A percentile compares a stretch with the other conserved stretches of the same genome.
These are phyloP conservation scores for Lasiurus borealis DNA, from an alignment of 2,113 vertebrate genomes.

Conservation along the genomic window DNA sequence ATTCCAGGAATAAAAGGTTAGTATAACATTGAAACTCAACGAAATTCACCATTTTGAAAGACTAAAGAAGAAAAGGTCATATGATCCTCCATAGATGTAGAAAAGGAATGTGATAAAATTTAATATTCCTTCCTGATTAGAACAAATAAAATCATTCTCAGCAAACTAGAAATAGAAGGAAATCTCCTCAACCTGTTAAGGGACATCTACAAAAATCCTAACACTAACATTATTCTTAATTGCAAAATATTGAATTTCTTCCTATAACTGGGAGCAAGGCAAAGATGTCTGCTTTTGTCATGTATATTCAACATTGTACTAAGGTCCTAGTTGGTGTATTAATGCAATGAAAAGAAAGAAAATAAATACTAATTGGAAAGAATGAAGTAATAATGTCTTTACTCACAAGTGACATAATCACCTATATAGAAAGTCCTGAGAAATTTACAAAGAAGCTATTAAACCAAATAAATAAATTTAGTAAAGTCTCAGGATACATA, in stretches of 20 bases:
- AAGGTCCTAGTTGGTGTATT: not conserved
- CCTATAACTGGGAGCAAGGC: not conserved
- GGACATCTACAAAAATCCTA: not conserved
- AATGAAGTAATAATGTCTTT: not conserved
- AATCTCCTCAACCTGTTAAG: not conserved
- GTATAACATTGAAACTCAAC: not conserved
- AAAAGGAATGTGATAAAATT: not conserved
- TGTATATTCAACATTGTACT: not conserved
- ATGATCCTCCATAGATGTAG: not conserved
- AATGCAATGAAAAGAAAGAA: not conserved
- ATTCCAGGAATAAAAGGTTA: not conserved
- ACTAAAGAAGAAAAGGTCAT: not conserved
- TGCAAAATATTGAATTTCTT: not conserved
- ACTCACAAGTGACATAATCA: not conserved
- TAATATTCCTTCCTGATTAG: not conserved
- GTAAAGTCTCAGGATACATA: not conserved
- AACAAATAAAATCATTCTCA: not conserved
- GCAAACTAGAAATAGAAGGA: not conserved
- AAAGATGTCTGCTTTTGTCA: not conserved
- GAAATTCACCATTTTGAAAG: not conserved
- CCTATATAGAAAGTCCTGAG: not conserved
- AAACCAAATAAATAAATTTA: not conserved
- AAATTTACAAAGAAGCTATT: not conserved
- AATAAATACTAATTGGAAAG: not conserved
- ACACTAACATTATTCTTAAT: not conserved